These are phyloP conservation scores for Argyrosomus regius DNA, from an alignment of 2,797 vertebrate genomes.

Conservation along the genomic window DNA sequence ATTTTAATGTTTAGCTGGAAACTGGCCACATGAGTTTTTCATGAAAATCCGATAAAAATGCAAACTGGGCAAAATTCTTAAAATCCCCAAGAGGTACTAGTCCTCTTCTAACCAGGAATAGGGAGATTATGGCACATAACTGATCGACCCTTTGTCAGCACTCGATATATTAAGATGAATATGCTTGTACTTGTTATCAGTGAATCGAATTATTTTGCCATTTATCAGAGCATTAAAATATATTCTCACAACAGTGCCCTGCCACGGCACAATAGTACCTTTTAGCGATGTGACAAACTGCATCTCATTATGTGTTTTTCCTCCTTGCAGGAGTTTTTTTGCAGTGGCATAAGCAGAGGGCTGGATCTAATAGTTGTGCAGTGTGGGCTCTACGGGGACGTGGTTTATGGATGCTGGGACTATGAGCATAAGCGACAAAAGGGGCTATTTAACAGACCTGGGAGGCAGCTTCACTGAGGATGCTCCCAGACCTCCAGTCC, in stretches of 20 bases:
- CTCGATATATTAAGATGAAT: constrained; percentile 2
- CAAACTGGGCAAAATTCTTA: constrained; percentile 19
- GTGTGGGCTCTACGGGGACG: constrained; percentile 79
- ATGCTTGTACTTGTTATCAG: background rate
- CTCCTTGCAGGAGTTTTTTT: constrained; percentile 80
- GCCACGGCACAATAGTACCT: constrained; percentile 15
- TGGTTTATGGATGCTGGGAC: constrained; percentile 86
- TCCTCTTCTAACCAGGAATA: background rate
- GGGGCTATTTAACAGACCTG: constrained; percentile 91
- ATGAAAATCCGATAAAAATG: constrained; percentile 40
- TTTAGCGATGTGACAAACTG: constrained; percentile 58
- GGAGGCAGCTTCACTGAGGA: constrained; percentile 97
- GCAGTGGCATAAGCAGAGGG: constrained; percentile 79
- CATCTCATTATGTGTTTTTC: constrained; percentile 62
- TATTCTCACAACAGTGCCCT: background rate
- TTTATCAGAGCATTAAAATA: constrained; percentile 9
- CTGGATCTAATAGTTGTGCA: constrained; percentile 82
- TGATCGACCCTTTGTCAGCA: background rate
- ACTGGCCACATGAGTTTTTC: constrained; percentile 23
- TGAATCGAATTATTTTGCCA: background rate
- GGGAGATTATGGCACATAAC: background rate
- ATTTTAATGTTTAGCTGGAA: constrained; percentile 36
- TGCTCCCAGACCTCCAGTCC: constrained; percentile 96
- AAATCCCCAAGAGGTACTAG: background rate
- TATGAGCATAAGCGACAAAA: constrained; percentile 93